Conservation (phyloP, 2,888 invertebrate species). For the Ormyrus nitidulus region DNA sequence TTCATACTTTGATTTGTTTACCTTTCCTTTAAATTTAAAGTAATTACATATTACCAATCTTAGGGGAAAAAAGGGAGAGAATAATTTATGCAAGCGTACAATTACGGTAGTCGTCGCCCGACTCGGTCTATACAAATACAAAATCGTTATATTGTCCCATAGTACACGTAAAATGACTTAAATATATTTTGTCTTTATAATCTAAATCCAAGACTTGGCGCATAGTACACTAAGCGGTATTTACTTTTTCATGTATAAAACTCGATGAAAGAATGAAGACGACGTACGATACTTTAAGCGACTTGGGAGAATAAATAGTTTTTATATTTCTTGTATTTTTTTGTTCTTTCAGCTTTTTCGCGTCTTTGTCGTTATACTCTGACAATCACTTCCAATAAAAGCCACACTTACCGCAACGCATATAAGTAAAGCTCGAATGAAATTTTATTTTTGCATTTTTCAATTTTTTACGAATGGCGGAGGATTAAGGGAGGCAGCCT, state of each 20-base stretch:
- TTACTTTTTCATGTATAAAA: conserved; percentile 48
- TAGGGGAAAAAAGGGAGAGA: conserved; percentile 19
- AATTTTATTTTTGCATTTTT: conserved; percentile 33
- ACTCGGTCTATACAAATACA: conserved; percentile 70
- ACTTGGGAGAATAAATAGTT: conserved; percentile 52
- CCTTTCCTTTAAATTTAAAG: conserved; percentile 23
- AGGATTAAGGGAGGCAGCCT: neutral
- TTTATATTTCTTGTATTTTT: conserved; percentile 35
- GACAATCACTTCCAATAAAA: conserved; percentile 35
- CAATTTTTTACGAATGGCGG: conserved; percentile 8
- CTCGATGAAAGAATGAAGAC: conserved; percentile 51
- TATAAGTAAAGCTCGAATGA: conserved; percentile 26
- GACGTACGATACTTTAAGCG: conserved; percentile 55
- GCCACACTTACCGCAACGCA: conserved; percentile 27
- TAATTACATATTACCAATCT: conserved; percentile 45
- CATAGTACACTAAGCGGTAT: conserved; percentile 51
- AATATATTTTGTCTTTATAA: conserved; percentile 59
- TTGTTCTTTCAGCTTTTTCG: conserved; percentile 46
- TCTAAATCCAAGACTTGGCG: conserved; percentile 54
- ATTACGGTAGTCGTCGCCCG: conserved; percentile 40
- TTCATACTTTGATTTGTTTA: conserved; percentile 17
- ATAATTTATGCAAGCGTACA: conserved; percentile 54
- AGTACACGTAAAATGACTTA: conserved; percentile 70
- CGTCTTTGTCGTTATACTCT: conserved; percentile 31
- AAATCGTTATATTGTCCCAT: conserved; percentile 73